These are phyloP conservation scores for Ageneiosus marmoratus DNA, from an alignment of 2,113 vertebrate genomes.

Conservation along the genomic window DNA sequence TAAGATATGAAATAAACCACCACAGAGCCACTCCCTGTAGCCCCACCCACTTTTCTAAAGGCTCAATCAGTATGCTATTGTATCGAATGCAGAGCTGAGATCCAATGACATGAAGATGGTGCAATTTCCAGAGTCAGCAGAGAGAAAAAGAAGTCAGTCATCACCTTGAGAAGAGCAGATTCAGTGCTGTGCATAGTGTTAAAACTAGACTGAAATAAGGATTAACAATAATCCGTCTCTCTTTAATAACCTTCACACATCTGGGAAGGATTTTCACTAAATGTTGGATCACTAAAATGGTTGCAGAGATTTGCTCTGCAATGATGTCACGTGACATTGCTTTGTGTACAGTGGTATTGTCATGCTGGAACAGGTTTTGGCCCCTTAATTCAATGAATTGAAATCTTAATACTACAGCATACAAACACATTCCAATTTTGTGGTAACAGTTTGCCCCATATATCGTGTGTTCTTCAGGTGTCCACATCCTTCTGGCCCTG, in stretches of 20 bases:
- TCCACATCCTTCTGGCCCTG: not conserved
- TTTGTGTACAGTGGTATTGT: constrained; percentile 1
- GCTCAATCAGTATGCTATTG: no score
- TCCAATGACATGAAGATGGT: no score
- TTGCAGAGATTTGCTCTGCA: not conserved
- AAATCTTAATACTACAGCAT: not conserved
- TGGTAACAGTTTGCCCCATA: not conserved
- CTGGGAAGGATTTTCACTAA: not conserved
- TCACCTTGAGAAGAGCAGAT: no score
- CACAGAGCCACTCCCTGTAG: no score
- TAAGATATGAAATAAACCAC: no score
- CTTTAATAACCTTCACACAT: not conserved
- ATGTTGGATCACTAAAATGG: not conserved
- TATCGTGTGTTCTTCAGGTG: not conserved
- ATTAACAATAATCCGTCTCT: not conserved
- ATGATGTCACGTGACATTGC: not conserved
- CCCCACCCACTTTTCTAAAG: no score
- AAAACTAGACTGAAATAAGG: not conserved
- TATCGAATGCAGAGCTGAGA: no score
- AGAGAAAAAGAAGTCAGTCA: no score
- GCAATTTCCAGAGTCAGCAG: no score
- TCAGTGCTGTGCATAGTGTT: no score
- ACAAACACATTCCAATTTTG: not conserved
- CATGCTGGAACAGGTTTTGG: constrained; percentile 5
- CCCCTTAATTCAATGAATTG: not conserved